These are phyloP conservation scores for Nasua narica DNA, from an alignment of 2,797 vertebrate genomes.

Conservation along the genomic window DNA sequence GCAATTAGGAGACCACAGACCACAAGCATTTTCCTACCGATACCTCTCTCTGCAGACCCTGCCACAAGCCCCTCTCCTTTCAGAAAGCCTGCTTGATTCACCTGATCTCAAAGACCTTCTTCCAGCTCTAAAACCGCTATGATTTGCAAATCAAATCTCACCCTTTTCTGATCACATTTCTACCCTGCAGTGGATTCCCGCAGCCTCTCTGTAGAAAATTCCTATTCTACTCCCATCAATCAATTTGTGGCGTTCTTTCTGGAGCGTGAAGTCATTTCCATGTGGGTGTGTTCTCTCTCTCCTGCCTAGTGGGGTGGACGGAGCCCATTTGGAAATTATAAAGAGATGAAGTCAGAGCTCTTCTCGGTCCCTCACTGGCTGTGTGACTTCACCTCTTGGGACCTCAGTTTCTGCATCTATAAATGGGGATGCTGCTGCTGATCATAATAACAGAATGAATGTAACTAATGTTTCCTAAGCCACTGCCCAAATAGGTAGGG, in stretches of 20 bases:
- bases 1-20: not conserved
- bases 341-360: conserved; percentile 9
- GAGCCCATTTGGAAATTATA: not conserved
- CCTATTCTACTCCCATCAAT: not conserved
- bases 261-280: conserved; percentile 11
- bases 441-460: not conserved
- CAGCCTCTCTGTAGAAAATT: not conserved
- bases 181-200: not conserved
- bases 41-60: not conserved
- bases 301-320: not conserved
- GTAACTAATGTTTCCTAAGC: not conserved
- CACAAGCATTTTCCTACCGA: not conserved
- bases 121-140: not conserved
- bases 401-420: not conserved
- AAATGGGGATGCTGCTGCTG: not conserved
- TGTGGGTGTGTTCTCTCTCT: not conserved
- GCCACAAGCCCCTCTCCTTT: not conserved
- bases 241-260: not conserved
- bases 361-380: not conserved
- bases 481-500: not conserved
- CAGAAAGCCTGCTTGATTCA: not conserved
- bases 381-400: not conserved
- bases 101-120: not conserved
- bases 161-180: not conserved
- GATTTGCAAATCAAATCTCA: not conserved